Evolutionary conservation across 2,888 invertebrate genomes (phyloP), one percentile per base, ranked within the genome.

Genomic region (Apodemia duryi): DNA sequence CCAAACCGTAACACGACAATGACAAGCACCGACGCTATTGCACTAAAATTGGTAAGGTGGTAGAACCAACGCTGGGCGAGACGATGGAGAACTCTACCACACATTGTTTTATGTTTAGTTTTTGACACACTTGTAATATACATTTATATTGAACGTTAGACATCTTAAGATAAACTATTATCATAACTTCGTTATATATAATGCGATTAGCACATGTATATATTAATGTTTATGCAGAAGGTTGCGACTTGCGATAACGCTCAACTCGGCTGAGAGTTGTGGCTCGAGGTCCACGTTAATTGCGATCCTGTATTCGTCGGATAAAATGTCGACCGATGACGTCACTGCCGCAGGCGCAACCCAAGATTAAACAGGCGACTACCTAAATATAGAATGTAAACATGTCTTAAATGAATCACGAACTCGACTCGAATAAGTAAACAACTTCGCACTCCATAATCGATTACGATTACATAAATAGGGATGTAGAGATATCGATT

Each of bases 311-410:
- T 81, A 82, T 80, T 81, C 72, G 68, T 28, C 64, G 72, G 73
- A 77, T 74, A 80, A 80, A 82, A 80, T 78, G 77, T 75, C 75
- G 74, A 73, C 67, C 57, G 71, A 57, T 86, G 86, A 86, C 86
- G 86, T 88, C 87, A 88, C 63, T 76, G 75, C 68, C 82, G 78
- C 84, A 78, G 73, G 81, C 84, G 83, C 84, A 80, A 71, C 57
- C 57, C 76, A 74, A 82, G 82, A 80, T 80, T 77, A 79, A 78
- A 80, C 72, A 75, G 68, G 73, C 74, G 73, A 74, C 74, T 75
- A 73, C 77, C 85, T 85, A 85, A 82, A 86, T 84, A 86, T 86
- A 88, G 84, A 80, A 77, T 72, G 81, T 83, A 88, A 86, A 86
- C 81, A 83, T 74, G 71, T 75, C 76, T 78, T 80, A 81, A 80